phyloP scores from a whole-genome alignment of 2,113 vertebrate genomes.

The Paramormyrops kingsleyae region DNA sequence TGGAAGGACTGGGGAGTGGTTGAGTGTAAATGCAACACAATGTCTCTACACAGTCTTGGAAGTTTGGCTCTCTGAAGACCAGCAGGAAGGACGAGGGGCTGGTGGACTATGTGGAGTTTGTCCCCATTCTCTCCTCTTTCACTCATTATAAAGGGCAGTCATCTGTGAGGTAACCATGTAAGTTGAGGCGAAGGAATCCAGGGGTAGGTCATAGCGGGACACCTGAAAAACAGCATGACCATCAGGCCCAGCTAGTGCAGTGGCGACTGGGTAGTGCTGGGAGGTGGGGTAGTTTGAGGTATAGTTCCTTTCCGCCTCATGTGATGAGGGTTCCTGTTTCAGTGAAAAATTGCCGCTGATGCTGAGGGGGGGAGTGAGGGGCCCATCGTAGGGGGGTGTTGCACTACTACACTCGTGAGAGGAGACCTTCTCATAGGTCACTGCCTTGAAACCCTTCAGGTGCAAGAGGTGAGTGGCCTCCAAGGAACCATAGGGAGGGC shows the following conservation, averaged over 20 bases:
- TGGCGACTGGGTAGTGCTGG: conserved; percentile 58
- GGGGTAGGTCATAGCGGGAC: conserved; percentile 76
- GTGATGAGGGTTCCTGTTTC: conserved; percentile 83
- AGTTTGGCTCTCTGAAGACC: neutral
- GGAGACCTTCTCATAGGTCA: conserved; percentile 70
- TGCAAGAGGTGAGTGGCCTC: conserved; percentile 82
- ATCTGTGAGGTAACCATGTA: conserved; percentile 72
- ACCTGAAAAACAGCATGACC: conserved; percentile 72
- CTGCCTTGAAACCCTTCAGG: conserved; percentile 80
- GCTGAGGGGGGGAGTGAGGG: conserved; percentile 87
- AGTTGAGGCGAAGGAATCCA: conserved; percentile 73
- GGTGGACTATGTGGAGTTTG: neutral
- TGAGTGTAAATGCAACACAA: conserved; percentile 37
- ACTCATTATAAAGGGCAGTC: conserved; percentile 77
- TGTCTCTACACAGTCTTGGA: conserved; percentile 32
- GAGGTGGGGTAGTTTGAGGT: conserved; percentile 56
- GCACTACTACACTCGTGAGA: conserved; percentile 68
- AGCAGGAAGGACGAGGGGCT: conserved; percentile 27
- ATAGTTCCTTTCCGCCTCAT: conserved; percentile 77
- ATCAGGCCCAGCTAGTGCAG: conserved; percentile 62
- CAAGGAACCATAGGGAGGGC: conserved; percentile 86
- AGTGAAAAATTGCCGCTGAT: conserved; percentile 87
- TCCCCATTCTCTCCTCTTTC: conserved; percentile 14
- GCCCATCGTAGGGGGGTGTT: conserved; percentile 84
- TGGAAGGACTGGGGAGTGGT: conserved; percentile 32